These are phyloP conservation scores for Bos javanicus DNA, from an alignment of 2,113 vertebrate genomes.

Conservation along the genomic window DNA sequence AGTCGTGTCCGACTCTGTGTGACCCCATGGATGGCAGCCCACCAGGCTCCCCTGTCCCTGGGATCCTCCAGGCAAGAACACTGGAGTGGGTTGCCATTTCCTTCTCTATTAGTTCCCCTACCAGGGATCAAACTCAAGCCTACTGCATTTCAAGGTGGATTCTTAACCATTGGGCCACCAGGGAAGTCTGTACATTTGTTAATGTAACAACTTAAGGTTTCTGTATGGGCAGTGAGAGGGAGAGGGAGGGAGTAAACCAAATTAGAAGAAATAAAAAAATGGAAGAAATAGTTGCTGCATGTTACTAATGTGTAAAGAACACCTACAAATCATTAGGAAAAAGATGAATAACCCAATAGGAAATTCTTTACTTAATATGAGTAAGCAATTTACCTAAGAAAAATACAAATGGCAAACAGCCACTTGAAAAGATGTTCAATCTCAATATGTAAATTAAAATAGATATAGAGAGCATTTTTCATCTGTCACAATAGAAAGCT, in stretches of 20 bases:
- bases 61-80: not conserved
- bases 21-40: not conserved
- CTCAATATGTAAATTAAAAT: constrained; percentile 50
- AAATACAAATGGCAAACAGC: constrained; percentile 1
- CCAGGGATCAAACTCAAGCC: not conserved
- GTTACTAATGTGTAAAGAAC: not conserved
- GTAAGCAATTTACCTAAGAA: not conserved
- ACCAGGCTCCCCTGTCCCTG: not conserved
- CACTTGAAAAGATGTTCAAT: constrained; percentile 10
- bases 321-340: constrained; percentile 33
- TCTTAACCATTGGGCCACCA: not conserved
- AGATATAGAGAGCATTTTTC: constrained; percentile 29
- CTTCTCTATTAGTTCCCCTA: not conserved
- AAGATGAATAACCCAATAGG: not conserved
- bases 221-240: not conserved
- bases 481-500: constrained; percentile 33
- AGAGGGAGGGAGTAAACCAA: not conserved
- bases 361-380: not conserved
- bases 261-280: not conserved
- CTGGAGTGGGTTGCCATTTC: not conserved
- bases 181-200: not conserved
- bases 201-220: not conserved
- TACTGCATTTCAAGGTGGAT: not conserved
- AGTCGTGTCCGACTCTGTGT: not conserved
- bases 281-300: not conserved